Evolutionary conservation across 1,140 invertebrate genomes (phyloP).

Genomic region (Drosophila bocki): DNA sequence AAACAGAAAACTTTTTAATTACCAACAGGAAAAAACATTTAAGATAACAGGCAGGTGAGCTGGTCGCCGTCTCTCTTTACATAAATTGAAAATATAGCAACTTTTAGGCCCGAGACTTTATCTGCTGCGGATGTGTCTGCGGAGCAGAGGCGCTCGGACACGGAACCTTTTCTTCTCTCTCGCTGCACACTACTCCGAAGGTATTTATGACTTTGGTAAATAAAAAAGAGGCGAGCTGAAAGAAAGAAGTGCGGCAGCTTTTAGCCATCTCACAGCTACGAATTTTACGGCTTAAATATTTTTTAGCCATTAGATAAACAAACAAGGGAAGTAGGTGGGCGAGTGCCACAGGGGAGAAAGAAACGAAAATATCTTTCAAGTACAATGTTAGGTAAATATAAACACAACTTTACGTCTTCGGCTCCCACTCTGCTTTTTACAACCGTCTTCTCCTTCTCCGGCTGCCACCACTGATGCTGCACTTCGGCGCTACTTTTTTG

Average conservation of each 20-base stretch:
- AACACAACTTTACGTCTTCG: slow-evolving; percentile 69
- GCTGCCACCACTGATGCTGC: slow-evolving; percentile 38
- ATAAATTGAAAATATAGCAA: slow-evolving; percentile 79
- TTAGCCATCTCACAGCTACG: slow-evolving; percentile 62
- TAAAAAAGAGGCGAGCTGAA: slow-evolving; percentile 30
- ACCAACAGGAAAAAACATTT: slow-evolving; percentile 65
- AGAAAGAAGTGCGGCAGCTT: slow-evolving; percentile 47
- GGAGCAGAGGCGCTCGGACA: slow-evolving; percentile 10
- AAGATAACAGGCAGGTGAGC: slow-evolving; percentile 44
- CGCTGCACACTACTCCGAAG: slow-evolving; percentile 28
- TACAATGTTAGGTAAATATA: slow-evolving; percentile 85
- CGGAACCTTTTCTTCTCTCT: slow-evolving; percentile 26
- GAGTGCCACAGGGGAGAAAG: slow-evolving; percentile 42
- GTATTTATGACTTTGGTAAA: slow-evolving; percentile 78
- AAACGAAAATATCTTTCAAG: slow-evolving; percentile 82
- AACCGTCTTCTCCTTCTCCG: neutral
- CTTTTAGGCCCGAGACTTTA: slow-evolving; percentile 54
- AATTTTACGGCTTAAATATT: slow-evolving; percentile 81
- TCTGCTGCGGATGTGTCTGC: slow-evolving; percentile 16
- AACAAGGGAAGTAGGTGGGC: slow-evolving; percentile 41
- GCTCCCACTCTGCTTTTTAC: slow-evolving; percentile 42
- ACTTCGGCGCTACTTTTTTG: slow-evolving; percentile 55
- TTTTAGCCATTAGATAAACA: slow-evolving; percentile 84
- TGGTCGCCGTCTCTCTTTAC: slow-evolving; percentile 26
- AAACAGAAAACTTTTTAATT: slow-evolving; percentile 62